These are phyloP conservation scores for Sternarchorhynchus goeldii DNA, from an alignment of 2,797 vertebrate species.

Conservation along the genomic window DNA sequence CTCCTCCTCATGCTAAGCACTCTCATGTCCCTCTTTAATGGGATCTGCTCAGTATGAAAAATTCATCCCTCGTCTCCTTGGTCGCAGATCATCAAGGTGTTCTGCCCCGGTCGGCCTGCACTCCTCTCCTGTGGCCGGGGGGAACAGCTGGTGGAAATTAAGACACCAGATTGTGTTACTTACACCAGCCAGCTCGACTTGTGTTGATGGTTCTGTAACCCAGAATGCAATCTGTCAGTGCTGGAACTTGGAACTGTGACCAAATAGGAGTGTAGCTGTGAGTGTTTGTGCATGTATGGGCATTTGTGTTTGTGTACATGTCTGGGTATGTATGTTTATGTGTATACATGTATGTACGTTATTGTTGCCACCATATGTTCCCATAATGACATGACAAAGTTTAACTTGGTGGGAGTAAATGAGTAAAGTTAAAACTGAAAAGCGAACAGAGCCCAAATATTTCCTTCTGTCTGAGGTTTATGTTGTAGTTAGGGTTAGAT, in stretches of 20 bases:
- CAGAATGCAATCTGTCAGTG: conserved; percentile 70
- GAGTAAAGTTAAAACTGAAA: no score
- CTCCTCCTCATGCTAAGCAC: conserved; percentile 47
- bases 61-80: conserved; percentile 74
- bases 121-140: conserved; percentile 67
- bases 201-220: conserved; percentile 71
- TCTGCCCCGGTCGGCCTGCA: conserved; percentile 52
- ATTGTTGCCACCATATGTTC: no score
- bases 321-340: neutral
- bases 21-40: conserved; percentile 58
- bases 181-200: conserved; percentile 71
- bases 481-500: no score
- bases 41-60: conserved; percentile 66
- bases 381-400: no score
- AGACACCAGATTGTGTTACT: conserved; percentile 82
- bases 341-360: neutral
- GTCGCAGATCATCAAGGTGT: conserved; percentile 78
- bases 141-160: conserved; percentile 81
- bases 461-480: no score
- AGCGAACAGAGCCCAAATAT: no score
- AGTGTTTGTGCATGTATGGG: conserved; percentile 24
- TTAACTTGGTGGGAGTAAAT: no score
- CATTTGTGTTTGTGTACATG: conserved; percentile 15
- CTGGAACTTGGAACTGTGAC: conserved; percentile 60
- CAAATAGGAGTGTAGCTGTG: conserved; percentile 59